Percentiles rank a stretch among this genome's conserved stretches.
These are phyloP conservation scores for Papilio demoleus DNA, from an alignment of 2,888 invertebrate genomes.

Conservation along the genomic window DNA sequence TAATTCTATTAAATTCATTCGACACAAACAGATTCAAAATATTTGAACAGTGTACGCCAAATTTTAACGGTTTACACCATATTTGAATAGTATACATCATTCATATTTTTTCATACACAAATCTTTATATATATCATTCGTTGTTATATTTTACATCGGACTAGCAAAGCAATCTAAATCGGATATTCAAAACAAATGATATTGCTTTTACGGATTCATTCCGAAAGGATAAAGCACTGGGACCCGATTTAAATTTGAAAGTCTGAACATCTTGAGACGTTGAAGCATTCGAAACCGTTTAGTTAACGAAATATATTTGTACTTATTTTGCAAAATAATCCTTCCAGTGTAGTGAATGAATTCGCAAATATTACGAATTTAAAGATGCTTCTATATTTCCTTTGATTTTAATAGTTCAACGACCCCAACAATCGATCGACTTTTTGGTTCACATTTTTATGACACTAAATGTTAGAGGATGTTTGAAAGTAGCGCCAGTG, in stretches of 20 bases:
- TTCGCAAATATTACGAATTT: not conserved
- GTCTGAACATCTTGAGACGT: conserved; percentile 21
- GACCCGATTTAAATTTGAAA: conserved; percentile 25
- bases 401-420: not conserved
- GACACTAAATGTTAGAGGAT: too few species aligned
- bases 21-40: too few species aligned
- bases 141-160: not conserved
- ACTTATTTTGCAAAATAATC: conserved; percentile 18
- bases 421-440: not conserved
- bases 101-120: too few species aligned
- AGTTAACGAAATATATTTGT: conserved; percentile 30
- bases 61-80: too few species aligned
- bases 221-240: conserved; percentile 20
- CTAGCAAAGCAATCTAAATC: conserved; percentile 7
- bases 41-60: too few species aligned
- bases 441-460: too few species aligned
- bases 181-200: conserved; percentile 31
- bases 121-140: not conserved
- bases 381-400: not conserved
- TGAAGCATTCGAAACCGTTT: conserved; percentile 19
- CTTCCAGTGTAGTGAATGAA: not conserved
- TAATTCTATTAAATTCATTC: too few species aligned
- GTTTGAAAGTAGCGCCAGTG: too few species aligned
- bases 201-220: conserved; percentile 25
- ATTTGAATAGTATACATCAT: too few species aligned